A percentile compares a stretch with the other conserved stretches of the same genome.
phyloP scores from a whole-genome alignment of 2,888 invertebrate genomes.

The Eilema depressum region DNA sequence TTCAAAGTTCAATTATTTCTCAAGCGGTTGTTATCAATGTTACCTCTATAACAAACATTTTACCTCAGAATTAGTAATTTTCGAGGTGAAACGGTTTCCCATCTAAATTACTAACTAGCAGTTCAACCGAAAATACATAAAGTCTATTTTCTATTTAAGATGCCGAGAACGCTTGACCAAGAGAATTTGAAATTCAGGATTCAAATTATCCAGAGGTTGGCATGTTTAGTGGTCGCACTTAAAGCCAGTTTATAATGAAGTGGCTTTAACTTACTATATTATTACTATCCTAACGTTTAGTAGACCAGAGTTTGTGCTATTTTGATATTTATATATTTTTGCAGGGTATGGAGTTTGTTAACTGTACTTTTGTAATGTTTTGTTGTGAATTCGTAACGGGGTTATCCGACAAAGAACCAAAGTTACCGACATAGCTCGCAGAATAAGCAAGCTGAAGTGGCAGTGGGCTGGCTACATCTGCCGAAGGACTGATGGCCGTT shows the following conservation, averaged over 20 bases:
- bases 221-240: constrained; percentile 35
- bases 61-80: not conserved
- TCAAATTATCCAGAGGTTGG: constrained; percentile 43
- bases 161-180: constrained; percentile 30
- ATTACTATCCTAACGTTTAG: not conserved
- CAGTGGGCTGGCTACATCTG: too few relatives aligned
- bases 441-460: too few relatives aligned
- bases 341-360: too few relatives aligned
- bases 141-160: constrained; percentile 15
- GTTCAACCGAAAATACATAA: constrained; percentile 6
- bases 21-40: not conserved
- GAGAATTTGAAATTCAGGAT: constrained; percentile 40
- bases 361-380: too few relatives aligned
- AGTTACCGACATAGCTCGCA: too few relatives aligned
- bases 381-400: too few relatives aligned
- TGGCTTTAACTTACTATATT: constrained; percentile 8
- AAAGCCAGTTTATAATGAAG: constrained; percentile 27
- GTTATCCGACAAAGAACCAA: too few relatives aligned
- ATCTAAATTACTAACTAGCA: constrained; percentile 4
- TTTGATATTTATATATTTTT: too few relatives aligned
- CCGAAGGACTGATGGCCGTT: too few relatives aligned
- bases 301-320: too few relatives aligned
- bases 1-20: constrained; percentile 4
- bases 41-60: not conserved
- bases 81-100: not conserved